phyloP scores from a whole-genome alignment of 2,113 vertebrate species.

The Siphamia tubifer region DNA sequence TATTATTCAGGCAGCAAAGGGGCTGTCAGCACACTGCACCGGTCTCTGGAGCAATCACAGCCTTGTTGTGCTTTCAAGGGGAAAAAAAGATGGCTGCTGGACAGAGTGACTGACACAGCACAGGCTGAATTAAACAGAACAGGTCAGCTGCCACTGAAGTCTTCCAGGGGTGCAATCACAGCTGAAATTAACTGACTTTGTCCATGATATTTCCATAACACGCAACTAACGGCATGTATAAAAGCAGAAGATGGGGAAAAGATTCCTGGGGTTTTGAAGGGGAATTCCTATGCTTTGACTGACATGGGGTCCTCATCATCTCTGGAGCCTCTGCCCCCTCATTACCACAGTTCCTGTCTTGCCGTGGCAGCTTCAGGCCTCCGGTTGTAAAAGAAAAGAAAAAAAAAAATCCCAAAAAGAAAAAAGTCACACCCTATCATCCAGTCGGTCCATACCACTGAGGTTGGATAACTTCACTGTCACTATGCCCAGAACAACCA shows the following conservation, averaged over 20 bases:
- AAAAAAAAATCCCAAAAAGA: too few relatives aligned
- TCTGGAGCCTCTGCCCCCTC: slow-evolving; percentile 22
- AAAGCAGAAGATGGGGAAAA: neutral
- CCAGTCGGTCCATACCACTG: slow-evolving; percentile 11
- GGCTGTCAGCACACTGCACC: slow-evolving; percentile 54
- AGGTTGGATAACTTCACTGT: slow-evolving; percentile 32
- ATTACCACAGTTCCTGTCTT: slow-evolving; percentile 42
- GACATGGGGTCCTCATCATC: slow-evolving; percentile 45
- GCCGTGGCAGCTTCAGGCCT: slow-evolving; percentile 21
- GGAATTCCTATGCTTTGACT: slow-evolving; percentile 25
- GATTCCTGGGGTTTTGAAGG: slow-evolving; percentile 6
- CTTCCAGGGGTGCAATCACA: slow-evolving; percentile 50
- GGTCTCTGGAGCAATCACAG: slow-evolving; percentile 64
- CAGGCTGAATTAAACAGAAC: slow-evolving; percentile 54
- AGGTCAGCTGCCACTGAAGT: slow-evolving; percentile 58
- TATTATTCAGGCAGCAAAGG: slow-evolving; percentile 70
- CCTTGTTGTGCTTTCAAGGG: slow-evolving; percentile 56
- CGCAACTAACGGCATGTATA: neutral
- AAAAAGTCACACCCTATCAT: slow-evolving; percentile 35
- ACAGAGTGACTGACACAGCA: slow-evolving; percentile 60
- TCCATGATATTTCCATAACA: slow-evolving; percentile 49
- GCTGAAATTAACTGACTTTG: slow-evolving; percentile 44
- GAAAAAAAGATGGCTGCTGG: slow-evolving; percentile 41
- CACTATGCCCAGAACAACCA: slow-evolving; percentile 14
- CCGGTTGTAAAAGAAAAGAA: slow-evolving; percentile 46